Base-by-base conservation (phyloP, 1,140 invertebrate genomes). In the Zaprionus vittiger region DNA sequence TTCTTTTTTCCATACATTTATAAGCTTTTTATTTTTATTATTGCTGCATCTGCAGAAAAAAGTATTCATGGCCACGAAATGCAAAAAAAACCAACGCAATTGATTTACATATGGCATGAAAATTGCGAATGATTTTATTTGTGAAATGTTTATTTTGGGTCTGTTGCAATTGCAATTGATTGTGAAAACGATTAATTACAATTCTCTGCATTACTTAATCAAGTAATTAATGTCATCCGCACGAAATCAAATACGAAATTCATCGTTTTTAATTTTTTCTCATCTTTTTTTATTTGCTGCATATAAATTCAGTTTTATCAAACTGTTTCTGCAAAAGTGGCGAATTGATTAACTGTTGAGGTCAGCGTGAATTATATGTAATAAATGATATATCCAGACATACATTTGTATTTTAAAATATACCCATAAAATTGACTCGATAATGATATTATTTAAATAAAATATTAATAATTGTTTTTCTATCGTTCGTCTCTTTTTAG, bases 11-110 rank as follows among this genome's bases (percentile, higher is more conserved):
- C 60, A 52, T 61, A 56, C 14, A 41, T 54, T 65, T 65, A 38
- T 80, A 31, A n/a, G 70, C 57, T 26, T n/a, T 69, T 66, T 75
- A 17, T 76, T 72, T 72, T 79, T 11, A 37, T 12, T 83, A 75
- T 68, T 87, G 84, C 84, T 81, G 78, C 38, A 83, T 65, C 55
- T 47, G 81, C 84, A 79, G 47, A 84, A 87, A 89, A 89, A 80
- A 44, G n/a, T 66, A 9, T 55, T 56, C 61, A 55, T 55, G 17
- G 72, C 41, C 56, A 61, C 52, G 26, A 28, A 20, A 44, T 61
- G 54, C 28, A 17, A 64, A 12, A 56, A 75, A 28, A 38, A 26
- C 1, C 22, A 38, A 26, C 1, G 12, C 15, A 61, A 61, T 79
- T 83, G 55, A 79, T 77, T 77, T 69, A 66, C 31, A 65, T 73